Percentiles rank a stretch among this genome's conserved stretches.
phyloP scores from a whole-genome alignment of 2,113 vertebrate genomes.

The Ardeotis arabs region DNA sequence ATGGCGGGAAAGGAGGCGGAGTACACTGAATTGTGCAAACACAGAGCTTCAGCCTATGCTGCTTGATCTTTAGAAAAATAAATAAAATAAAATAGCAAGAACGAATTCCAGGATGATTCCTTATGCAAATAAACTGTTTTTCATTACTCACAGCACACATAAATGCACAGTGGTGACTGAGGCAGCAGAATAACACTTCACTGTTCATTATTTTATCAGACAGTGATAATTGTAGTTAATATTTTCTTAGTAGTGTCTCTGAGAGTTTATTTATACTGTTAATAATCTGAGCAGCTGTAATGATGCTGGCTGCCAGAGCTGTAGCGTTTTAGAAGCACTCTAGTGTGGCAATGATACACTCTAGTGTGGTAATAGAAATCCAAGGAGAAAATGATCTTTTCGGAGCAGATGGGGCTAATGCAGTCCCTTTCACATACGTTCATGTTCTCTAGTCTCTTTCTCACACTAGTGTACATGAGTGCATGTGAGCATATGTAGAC shows the following conservation, averaged over 20 bases:
- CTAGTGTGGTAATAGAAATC: background rate
- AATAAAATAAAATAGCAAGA: slow-evolving; percentile 13
- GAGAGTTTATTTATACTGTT: slow-evolving; percentile 66
- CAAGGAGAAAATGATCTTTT: background rate
- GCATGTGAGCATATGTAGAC: slow-evolving; percentile 43
- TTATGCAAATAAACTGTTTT: slow-evolving; percentile 23
- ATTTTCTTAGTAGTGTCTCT: slow-evolving; percentile 64
- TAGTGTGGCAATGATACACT: background rate
- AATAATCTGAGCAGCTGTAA: slow-evolving; percentile 58
- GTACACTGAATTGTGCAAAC: background rate
- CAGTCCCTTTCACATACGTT: slow-evolving; percentile 1
- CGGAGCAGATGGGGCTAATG: background rate
- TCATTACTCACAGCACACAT: background rate
- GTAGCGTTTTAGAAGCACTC: slow-evolving; percentile 47
- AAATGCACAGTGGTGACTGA: slow-evolving; percentile 3
- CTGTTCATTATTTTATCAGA: slow-evolving; percentile 61
- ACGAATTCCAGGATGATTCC: slow-evolving; percentile 30
- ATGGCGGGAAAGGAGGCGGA: background rate
- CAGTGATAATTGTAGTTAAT: slow-evolving; percentile 55
- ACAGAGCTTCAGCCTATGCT: background rate
- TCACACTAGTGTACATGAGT: slow-evolving; percentile 18
- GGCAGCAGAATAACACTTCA: slow-evolving; percentile 46
- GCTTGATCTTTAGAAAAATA: slow-evolving; percentile 32
- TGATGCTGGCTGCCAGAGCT: slow-evolving; percentile 8
- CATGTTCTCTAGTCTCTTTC: slow-evolving; percentile 13